Evolutionary conservation across 1,140 invertebrate genomes (phyloP), one percentile per base, ranked within the genome.

Genomic region (Listronotus bonariensis): DNA sequence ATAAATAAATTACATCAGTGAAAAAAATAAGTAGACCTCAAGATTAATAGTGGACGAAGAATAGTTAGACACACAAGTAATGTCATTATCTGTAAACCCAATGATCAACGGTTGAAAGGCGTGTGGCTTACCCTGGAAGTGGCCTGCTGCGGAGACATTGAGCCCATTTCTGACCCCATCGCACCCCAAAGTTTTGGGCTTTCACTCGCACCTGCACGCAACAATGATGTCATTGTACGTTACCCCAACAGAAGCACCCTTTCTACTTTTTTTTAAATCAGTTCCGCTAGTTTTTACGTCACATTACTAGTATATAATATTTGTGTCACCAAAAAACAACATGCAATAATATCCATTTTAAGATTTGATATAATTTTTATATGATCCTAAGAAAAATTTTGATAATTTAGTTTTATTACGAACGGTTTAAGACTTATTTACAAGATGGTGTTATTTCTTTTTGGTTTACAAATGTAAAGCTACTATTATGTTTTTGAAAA

Each of bases 121-220:
- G 63, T 80, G 80, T 82, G 77, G 81, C 83, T 85, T 85, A 85
- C 83, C 83, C 83, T 84, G 80, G 83, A 84, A 81, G 82, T 84
- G 73, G 75, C 74, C 69, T 75, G 76, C 72, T 81, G 81, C 67
- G 80, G 80, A 76, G 80, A 81, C 71, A 77, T 76, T 75, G 79
- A 78, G 67, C 78, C 74, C 74, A 81, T 75, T 73, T 81, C 80
- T 74, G 77, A 73, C 77, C 78, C 78, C 70, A 82, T 76, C 67
- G 75, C 73, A 73, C 75, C 77, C 81, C 80, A 82, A 74, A 80
- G 76, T 76, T 81, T 81, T 59, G 78, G 78, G 76, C 78, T 81
- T 73, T 82, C 79, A 75, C 77, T 79, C 69, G 78, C 77, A 77
- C 80, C 80, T 81, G 77, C 68, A 75, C 73, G 75, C 70, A 77